Evolutionary conservation across 2,888 invertebrate species (phyloP).

Genomic region (Tetranychus piercei): DNA sequence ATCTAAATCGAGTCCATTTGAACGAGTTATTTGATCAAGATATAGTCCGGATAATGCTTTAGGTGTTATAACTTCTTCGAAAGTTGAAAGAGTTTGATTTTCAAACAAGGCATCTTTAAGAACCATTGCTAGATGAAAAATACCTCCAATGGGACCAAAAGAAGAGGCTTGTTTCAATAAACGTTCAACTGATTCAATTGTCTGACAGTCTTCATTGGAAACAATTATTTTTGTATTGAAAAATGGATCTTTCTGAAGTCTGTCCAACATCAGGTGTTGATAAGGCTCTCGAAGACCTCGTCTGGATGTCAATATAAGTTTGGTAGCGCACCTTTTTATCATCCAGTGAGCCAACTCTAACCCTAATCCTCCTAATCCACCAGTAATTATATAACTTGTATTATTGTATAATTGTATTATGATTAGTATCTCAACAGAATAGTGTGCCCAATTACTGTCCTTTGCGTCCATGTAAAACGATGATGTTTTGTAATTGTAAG

Average conservation of each 20-base stretch:
- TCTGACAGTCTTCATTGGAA: conserved; percentile 31
- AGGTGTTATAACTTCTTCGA: conserved; percentile 57
- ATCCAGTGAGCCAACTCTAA: conserved; percentile 80
- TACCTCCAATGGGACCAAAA: conserved; percentile 55
- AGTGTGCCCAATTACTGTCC: too few relatives aligned
- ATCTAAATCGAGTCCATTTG: conserved; percentile 48
- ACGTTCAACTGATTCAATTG: conserved; percentile 46
- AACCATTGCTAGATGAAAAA: conserved; percentile 74
- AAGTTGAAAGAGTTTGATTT: conserved; percentile 60
- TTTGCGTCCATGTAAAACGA: too few relatives aligned
- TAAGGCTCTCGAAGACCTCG: conserved; percentile 78
- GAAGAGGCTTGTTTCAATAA: conserved; percentile 48
- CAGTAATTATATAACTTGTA: conserved; percentile 38
- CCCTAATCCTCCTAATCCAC: conserved; percentile 89
- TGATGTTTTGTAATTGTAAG: too few relatives aligned
- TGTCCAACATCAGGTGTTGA: conserved; percentile 55
- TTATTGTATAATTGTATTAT: neutral
- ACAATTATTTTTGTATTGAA: neutral
- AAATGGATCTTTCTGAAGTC: neutral
- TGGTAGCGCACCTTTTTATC: conserved; percentile 61
- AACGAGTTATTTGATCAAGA: conserved; percentile 59
- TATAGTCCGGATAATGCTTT: conserved; percentile 67
- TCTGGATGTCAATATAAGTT: conserved; percentile 67
- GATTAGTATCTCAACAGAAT: too few relatives aligned
- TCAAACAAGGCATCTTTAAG: conserved; percentile 68